Base-by-base conservation (phyloP, 2,888 invertebrate genomes). In the Leptarthrus brevirostris region DNA sequence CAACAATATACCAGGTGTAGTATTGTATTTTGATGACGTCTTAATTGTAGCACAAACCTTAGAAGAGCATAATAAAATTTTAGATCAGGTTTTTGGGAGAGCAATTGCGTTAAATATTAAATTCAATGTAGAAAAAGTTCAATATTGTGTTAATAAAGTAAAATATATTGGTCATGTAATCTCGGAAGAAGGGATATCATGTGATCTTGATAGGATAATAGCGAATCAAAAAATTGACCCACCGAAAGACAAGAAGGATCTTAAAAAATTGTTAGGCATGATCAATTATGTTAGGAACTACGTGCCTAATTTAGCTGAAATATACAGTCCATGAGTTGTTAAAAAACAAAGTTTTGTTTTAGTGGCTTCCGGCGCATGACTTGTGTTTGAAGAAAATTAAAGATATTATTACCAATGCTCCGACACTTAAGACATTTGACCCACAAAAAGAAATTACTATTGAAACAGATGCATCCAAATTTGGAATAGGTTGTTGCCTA, bases 11-110 rank as follows among this genome's bases (percentile, higher is more conserved):
- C 70, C 75, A 6, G 77, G 76, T 76, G 79, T 83, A 73, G 12
- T 79, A 73, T 70, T 84, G 30, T 80, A 83, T 76, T 76, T 81
- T 75, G 77, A 83, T 78, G 76, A 81, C 78, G 74, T 82, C 72
- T 61, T 78, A 53, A 44, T 77, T 30, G 18, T 18, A 2, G 76
- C 56, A 12, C 66, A 71, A 34, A 71, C 73, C 20, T 34, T 58
- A 58, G 40, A 74, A 47, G 66, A 79, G n/a, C n/a, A 79, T 74
- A 77, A 80, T 71, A 36, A 64, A 54, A 79, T 76, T 49, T 74
- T 81, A 44, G 74, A 74, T 26, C 24, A 75, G 53, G 81, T 79
- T 3, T 64, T 82, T 53, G 64, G 79, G 18, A 74, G 77, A 73
- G 79, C 79, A 12, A 76, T 16, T 66, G 18, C 79, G 74, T 66